Percentiles rank a stretch among this genome's conserved stretches.
These are phyloP conservation scores for Microcebus murinus DNA, from an alignment of 2,113 vertebrate species.

Conservation along the genomic window DNA sequence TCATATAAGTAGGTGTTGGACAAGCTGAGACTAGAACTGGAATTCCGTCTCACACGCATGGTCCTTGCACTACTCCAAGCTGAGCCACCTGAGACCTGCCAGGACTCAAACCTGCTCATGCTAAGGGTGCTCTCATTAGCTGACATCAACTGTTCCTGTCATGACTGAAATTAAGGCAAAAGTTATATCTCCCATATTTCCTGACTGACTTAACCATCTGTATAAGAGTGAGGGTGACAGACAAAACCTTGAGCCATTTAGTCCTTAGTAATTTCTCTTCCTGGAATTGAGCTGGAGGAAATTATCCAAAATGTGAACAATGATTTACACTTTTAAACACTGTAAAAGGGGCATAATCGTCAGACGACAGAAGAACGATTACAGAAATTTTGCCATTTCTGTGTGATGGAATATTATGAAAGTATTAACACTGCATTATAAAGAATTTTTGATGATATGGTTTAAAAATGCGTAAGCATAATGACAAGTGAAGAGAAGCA, in stretches of 20 bases:
- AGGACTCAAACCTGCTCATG: not conserved
- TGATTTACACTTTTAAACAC: slow-evolving; percentile 1
- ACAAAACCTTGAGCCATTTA: not conserved
- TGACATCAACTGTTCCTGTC: not conserved
- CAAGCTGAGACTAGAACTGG: not conserved
- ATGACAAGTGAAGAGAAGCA: slow-evolving; percentile 28
- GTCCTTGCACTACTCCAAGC: not conserved
- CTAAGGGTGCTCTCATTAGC: not conserved
- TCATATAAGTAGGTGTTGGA: not conserved
- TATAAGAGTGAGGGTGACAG: not conserved
- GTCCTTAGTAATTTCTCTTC: not conserved
- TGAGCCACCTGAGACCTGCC: not conserved
- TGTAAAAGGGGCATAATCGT: not conserved
- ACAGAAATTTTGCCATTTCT: not conserved
- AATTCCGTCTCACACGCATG: not conserved
- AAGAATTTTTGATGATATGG: not conserved
- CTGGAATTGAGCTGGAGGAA: not conserved
- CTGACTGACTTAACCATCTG: not conserved
- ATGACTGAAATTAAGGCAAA: not conserved
- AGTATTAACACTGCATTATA: not conserved
- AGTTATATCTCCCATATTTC: not conserved
- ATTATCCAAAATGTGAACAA: not conserved
- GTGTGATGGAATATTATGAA: not conserved
- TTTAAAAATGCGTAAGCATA: slow-evolving; percentile 5
- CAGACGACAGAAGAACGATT: not conserved